Base-by-base conservation (phyloP, 1,140 invertebrate species). In the Panulirus ornatus region DNA sequence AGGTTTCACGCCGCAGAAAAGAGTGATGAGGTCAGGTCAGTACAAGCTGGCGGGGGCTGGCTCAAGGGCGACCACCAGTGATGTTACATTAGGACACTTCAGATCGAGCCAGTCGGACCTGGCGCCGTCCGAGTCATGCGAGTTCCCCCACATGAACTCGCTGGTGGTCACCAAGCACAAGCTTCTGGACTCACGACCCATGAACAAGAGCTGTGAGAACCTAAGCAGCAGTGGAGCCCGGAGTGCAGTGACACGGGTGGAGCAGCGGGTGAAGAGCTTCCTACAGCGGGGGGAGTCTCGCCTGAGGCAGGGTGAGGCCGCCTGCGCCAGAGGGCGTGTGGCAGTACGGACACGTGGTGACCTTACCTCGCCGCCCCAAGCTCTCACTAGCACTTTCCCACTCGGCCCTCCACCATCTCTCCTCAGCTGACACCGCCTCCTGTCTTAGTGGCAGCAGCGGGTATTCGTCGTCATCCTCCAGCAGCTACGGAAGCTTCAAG, bases 401-500 rank as follows among this genome's bases (percentile, higher is more conserved):
- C 44, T 82, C 87, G 6, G 79, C 76, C 47, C 76, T 54, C 30
- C 58, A 81, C 58, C 78, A 66, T 27, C 40, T 79, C 51, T 81
- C 86, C 19, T 71, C 75, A 8, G n/a, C n/a, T n/a, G 87, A 89
- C 42, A 89, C 87, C 5, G 87, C 79, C 27, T 89, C 87, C 14
- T 89, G 87, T 27, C 58, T 89, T 27, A 82, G 76, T 54, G 87
- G 63, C 44, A 89, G 87, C 47, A 89, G 87, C 70, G 87, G 87
- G 0, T 89, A 89, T 44, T 89, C 87, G 42, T 89, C 87, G 22
- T 89, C 87, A 27, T 81, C 87, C 78, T 89, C 87, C 42, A 89
- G 87, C 38, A 89, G 70, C 38, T 89, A 89, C 70, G 87, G 87
- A 19, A 89, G 87, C 70, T 89, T 89, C 87, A 89, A 89, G 63